These are phyloP conservation scores for Drosophila obscura DNA, from an alignment of 1,140 invertebrate genomes.

Conservation along the genomic window DNA sequence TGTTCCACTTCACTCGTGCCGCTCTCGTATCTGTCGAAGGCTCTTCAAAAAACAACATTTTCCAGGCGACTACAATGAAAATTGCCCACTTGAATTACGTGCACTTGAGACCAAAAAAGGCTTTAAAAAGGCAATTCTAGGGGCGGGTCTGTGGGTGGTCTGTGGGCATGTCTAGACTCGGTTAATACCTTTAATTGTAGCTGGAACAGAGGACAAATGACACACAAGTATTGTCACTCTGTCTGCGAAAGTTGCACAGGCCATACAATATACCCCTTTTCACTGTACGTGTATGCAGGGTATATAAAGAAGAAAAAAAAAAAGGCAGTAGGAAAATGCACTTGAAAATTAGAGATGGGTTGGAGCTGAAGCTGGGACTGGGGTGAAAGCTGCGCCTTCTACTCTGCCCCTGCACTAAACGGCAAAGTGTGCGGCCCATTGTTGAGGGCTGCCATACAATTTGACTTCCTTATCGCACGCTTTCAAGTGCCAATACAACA, in stretches of 20 bases:
- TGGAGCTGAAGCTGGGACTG: neutral
- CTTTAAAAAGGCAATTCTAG: conserved; percentile 21
- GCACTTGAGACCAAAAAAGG: conserved; percentile 27
- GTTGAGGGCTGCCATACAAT: conserved; percentile 73
- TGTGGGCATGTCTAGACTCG: no score
- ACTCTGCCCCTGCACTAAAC: conserved; percentile 44
- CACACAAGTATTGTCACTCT: no score
- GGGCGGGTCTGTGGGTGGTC: conserved; percentile 6
- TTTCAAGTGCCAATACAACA: conserved; percentile 55
- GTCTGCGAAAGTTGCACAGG: no score
- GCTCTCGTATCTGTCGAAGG: neutral
- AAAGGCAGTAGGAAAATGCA: conserved; percentile 44
- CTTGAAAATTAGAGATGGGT: conserved; percentile 34
- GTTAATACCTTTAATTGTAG: no score
- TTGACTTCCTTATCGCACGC: conserved; percentile 72
- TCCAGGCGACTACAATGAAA: conserved; percentile 43
- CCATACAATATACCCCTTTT: no score
- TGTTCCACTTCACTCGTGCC: neutral
- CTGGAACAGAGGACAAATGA: no score
- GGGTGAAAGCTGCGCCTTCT: neutral
- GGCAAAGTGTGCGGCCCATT: conserved; percentile 62
- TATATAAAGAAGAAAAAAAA: conserved; percentile 7
- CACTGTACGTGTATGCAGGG: no score
- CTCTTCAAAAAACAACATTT: conserved; percentile 3
- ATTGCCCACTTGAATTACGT: conserved; percentile 52